Evolutionary conservation across 2,113 vertebrate species (phyloP).

Genomic region (Dasyurus viverrinus): DNA sequence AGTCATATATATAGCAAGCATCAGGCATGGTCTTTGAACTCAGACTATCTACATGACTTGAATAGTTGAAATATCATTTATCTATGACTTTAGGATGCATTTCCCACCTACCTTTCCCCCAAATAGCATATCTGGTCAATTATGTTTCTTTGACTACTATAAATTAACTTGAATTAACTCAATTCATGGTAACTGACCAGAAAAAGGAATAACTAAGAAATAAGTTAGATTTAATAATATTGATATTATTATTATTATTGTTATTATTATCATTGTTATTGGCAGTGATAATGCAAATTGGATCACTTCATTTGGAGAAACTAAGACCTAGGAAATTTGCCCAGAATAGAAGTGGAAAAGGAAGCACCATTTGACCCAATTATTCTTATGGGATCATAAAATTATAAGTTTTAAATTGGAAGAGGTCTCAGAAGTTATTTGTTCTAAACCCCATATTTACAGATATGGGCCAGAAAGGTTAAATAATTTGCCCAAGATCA

Average conservation of each 20-base stretch:
- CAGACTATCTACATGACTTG: neutral
- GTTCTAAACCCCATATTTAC: neutral
- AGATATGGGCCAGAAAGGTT: neutral
- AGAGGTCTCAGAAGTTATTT: neutral
- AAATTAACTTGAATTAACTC: constrained; percentile 13
- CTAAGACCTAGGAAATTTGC: neutral
- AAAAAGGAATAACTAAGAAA: neutral
- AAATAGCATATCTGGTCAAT: neutral
- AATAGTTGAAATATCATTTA: constrained; percentile 16
- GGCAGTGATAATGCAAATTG: neutral
- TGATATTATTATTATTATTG: neutral
- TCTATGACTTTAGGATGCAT: constrained; percentile 28
- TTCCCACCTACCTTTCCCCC: neutral
- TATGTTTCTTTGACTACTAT: constrained; percentile 23
- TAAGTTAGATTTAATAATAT: neutral
- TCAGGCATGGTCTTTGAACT: neutral
- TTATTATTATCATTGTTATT: neutral
- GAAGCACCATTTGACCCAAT: neutral
- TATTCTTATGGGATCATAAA: neutral
- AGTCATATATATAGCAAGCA: neutral
- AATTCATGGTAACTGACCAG: neutral
- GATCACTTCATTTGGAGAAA: constrained; percentile 13
- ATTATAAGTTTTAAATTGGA: neutral
- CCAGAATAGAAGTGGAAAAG: neutral
- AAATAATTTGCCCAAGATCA: neutral